phyloP scores from a whole-genome alignment of 2,113 vertebrate species.

The Microcebus murinus region DNA sequence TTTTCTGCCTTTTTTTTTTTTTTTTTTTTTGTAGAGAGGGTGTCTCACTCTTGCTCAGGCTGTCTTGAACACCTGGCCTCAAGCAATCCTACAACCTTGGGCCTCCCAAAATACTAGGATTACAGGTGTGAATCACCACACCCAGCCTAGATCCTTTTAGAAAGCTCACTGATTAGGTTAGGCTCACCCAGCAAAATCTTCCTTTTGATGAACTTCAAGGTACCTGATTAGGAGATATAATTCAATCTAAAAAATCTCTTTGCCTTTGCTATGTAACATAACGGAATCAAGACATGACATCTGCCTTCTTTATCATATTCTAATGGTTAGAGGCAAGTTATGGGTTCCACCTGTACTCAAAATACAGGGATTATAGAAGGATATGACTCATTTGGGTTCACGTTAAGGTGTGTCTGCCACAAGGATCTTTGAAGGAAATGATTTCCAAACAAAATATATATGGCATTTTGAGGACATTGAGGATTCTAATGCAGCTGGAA shows the following conservation, averaged over 20 bases:
- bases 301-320: neutral
- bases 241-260: neutral
- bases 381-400: neutral
- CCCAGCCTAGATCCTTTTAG: neutral
- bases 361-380: neutral
- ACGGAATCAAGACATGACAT: neutral
- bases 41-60: too few relatives aligned
- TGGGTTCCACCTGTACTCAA: neutral
- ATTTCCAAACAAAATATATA: neutral
- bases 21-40: too few relatives aligned
- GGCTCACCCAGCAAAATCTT: neutral
- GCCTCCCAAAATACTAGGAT: too few relatives aligned
- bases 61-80: too few relatives aligned
- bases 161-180: neutral
- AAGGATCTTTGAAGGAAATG: neutral
- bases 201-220: neutral
- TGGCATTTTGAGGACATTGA: neutral
- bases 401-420: neutral
- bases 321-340: neutral
- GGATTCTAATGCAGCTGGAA: neutral
- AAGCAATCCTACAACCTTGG: too few relatives aligned
- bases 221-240: neutral
- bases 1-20: too few relatives aligned
- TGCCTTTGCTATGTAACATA: neutral
- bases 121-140: too few relatives aligned